Percentiles rank a stretch among this genome's conserved stretches.
Conservation (phyloP, 2,797 vertebrate species). For the Craterocephalus amniculus region DNA sequence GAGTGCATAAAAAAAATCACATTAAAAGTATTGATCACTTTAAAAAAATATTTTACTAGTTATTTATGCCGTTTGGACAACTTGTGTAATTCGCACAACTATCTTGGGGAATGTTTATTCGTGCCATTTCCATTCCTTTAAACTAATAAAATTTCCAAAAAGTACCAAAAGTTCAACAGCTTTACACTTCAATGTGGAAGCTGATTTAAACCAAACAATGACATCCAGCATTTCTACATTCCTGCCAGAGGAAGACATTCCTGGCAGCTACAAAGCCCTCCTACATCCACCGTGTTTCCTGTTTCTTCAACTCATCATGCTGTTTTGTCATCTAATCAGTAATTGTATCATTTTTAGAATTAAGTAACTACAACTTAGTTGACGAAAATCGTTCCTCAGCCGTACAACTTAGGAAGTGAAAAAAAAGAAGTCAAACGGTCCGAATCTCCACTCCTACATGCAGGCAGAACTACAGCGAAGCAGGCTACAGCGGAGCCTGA, state of each 20-base stretch:
- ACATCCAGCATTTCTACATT: not conserved
- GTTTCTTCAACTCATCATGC: not conserved
- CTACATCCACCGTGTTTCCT: not conserved
- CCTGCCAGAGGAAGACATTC: not conserved
- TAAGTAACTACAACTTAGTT: too few relatives aligned
- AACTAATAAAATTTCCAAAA: not conserved
- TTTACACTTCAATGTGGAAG: not conserved
- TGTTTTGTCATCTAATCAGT: not conserved
- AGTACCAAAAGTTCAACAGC: not conserved
- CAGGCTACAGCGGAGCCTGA: slow-evolving; percentile 80
- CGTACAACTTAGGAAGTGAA: slow-evolving; percentile 5
- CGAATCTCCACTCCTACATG: slow-evolving; percentile 36
- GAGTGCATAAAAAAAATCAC: not conserved
- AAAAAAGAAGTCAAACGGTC: not conserved
- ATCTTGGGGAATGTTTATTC: not conserved
- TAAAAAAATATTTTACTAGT: too few relatives aligned
- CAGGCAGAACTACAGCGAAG: slow-evolving; percentile 64
- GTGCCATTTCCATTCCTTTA: not conserved
- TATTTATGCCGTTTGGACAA: too few relatives aligned
- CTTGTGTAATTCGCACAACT: not conserved
- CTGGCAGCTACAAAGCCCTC: not conserved
- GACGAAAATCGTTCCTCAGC: slow-evolving; percentile 9
- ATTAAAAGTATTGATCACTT: too few relatives aligned
- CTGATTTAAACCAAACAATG: not conserved
- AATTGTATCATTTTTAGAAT: not conserved